Evolutionary conservation across 2,888 invertebrate genomes (phyloP).

Genomic region (Rhingia rostrata): DNA sequence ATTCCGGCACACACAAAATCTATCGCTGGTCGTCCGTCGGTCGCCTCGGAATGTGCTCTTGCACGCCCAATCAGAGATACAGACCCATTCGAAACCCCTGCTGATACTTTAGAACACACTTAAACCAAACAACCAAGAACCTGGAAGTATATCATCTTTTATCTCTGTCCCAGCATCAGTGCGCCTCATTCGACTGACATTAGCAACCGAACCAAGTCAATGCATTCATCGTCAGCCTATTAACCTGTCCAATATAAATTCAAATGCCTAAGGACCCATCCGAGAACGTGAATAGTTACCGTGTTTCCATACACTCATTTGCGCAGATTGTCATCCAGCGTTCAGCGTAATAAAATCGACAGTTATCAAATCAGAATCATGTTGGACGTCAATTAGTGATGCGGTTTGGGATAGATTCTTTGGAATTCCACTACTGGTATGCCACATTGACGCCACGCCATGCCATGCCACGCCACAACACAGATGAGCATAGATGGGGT

Average conservation of each 20-base stretch:
- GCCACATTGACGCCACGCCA: conserved; percentile 30
- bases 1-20: conserved; percentile 19
- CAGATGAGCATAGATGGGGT: background rate
- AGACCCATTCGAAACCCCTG: conserved; percentile 46
- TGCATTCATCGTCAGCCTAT: conserved; percentile 59
- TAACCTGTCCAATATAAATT: conserved; percentile 64
- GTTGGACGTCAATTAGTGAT: conserved; percentile 71
- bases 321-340: conserved; percentile 51
- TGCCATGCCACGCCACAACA: too few species aligned
- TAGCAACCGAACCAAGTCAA: conserved; percentile 67
- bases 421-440: conserved; percentile 58
- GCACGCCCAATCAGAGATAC: conserved; percentile 32
- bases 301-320: conserved; percentile 48
- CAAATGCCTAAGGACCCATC: conserved; percentile 23
- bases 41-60: conserved; percentile 32
- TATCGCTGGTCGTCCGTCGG: conserved; percentile 25
- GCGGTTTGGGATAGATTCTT: conserved; percentile 45
- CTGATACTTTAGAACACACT: conserved; percentile 48
- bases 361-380: conserved; percentile 72
- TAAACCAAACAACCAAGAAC: conserved; percentile 62
- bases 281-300: background rate
- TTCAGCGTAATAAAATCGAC: conserved; percentile 67
- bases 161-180: conserved; percentile 63
- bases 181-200: conserved; percentile 46
- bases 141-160: conserved; percentile 70